Base-by-base conservation (phyloP, 1,140 invertebrate genomes). In the Dendrolimus kikuchii region DNA sequence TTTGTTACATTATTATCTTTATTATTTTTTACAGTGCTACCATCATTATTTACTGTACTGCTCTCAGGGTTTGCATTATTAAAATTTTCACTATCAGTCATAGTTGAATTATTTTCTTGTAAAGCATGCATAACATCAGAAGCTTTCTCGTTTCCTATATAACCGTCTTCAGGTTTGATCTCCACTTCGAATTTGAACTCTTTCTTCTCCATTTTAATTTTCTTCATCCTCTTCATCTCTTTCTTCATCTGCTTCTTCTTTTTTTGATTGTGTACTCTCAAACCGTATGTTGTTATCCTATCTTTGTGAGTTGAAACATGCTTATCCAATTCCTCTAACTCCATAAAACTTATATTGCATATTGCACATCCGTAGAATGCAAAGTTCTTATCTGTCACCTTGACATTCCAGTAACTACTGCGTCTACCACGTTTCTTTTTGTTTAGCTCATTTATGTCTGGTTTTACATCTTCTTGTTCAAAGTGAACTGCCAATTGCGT, bases 161-260 rank as follows among this genome's bases (percentile, higher is more conserved):
- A 83, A 2, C 80, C 80, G 5, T 83, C 80, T 65, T 83, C 79
- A 0, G 82, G 77, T 57, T 86, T 86, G 3, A 86, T 83, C 46
- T 83, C 78, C 5, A 81, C 44, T 0, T 73, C 71, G 0, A 57
- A 5, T 5, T 40, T 7, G 2, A 53, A 36, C 7, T 75, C 60
- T 9, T 59, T 51, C 43, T 83, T 81, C 36, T 51, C 50, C 0
- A 73, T 61, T 45, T 67, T 64, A 6, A 64, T 68, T 9, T 60
- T 61, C 38, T 81, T 81, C 48, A 74, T 82, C 38, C 71, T 44
- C 38, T 75, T 86, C 48, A 76, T 63, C 45, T 80, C 74, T 23
- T 79, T 81, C 51, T 76, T 80, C 38, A 81, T 46, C 41, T 78
- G 71, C 40, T 77, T 81, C 48, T 71, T 68, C 51, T 69, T 82